Evolutionary conservation across 1,140 invertebrate species (phyloP).

Genomic region (Propsilocerus akamusi): DNA sequence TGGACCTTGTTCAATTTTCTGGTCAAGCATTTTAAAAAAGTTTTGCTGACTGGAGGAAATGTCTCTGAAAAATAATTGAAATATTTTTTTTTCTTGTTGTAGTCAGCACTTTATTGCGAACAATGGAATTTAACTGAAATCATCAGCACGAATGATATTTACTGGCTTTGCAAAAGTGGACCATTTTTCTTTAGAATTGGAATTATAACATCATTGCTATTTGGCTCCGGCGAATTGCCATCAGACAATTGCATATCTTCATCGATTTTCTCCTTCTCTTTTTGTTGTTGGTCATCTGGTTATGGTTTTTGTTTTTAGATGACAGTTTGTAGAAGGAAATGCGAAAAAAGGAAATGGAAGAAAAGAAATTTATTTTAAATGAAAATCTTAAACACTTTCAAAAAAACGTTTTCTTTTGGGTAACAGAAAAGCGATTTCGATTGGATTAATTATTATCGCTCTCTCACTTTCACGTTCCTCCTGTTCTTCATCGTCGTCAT

Average conservation of each 20-base stretch:
- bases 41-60: conserved; percentile 70
- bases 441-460: no score
- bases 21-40: conserved; percentile 80
- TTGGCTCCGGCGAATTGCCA: conserved; percentile 9
- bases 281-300: conserved; percentile 5
- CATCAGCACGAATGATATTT: conserved; percentile 11
- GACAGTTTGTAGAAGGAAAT: no score
- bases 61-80: conserved; percentile 42
- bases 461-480: no score
- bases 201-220: conserved; percentile 20
- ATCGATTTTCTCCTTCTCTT: conserved; percentile 5
- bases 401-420: no score
- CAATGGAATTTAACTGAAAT: conserved; percentile 1
- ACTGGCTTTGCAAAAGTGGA: conserved; percentile 23
- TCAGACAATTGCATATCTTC: conserved; percentile 2
- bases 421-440: no score
- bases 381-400: no score
- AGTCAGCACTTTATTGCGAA: background rate
- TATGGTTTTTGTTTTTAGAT: no score
- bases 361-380: no score
- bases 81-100: conserved; percentile 9
- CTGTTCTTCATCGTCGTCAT: no score
- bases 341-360: no score
- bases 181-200: conserved; percentile 23
- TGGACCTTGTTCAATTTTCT: conserved; percentile 69